Evolutionary conservation across 1,140 invertebrate genomes (phyloP).

Genomic region (Paraescarpia echinospica): DNA sequence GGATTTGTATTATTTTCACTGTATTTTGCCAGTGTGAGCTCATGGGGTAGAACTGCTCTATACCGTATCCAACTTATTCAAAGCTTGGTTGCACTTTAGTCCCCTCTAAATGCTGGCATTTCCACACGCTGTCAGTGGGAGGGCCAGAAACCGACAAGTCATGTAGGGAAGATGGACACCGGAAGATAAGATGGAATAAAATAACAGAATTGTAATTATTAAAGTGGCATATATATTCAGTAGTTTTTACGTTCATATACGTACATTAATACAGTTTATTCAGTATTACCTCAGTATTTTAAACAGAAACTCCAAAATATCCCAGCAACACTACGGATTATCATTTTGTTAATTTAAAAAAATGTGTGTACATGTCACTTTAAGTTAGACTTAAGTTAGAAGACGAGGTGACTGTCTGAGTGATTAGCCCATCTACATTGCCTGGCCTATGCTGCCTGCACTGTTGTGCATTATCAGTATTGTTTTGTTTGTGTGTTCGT

Average conservation of each 20-base stretch:
- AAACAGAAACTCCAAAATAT: neutral
- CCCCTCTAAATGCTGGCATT: neutral
- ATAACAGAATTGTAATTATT: neutral
- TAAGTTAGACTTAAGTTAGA: neutral
- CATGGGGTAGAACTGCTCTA: neutral
- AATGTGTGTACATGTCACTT: neutral
- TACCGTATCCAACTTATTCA: neutral
- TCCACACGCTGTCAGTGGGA: neutral
- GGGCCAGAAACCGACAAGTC: neutral
- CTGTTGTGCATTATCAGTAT: neutral
- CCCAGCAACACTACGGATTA: neutral
- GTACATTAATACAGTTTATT: neutral
- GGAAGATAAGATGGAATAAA: neutral
- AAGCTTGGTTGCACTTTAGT: neutral
- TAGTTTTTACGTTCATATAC: neutral
- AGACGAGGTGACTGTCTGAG: neutral
- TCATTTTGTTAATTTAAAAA: neutral
- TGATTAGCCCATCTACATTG: neutral
- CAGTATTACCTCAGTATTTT: neutral
- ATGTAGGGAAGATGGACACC: neutral
- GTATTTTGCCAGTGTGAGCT: neutral
- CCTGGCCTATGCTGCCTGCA: too few relatives aligned
- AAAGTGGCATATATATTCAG: neutral
- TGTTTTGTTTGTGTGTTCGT: neutral
- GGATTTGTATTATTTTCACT: neutral